These are phyloP conservation scores for Alcedo quadribrachys DNA, from an alignment of 2,797 vertebrate genomes.

Conservation along the genomic window DNA sequence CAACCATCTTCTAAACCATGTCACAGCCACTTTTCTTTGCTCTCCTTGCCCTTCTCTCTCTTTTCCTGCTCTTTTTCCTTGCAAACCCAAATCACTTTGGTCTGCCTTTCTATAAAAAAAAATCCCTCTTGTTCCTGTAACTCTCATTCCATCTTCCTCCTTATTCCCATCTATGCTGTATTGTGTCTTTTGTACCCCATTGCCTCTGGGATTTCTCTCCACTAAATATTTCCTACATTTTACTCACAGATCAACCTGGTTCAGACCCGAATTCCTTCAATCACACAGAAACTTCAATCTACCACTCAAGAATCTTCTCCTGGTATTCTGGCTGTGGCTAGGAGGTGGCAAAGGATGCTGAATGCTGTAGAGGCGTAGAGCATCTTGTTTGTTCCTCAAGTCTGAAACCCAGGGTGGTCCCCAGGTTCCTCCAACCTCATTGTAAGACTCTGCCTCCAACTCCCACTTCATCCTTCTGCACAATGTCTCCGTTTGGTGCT, in stretches of 20 bases:
- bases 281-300: background rate
- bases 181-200: background rate
- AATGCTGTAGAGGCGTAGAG: background rate
- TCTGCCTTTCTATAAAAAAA: background rate
- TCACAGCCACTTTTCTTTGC: background rate
- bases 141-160: background rate
- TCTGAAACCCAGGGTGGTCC: conserved; percentile 10
- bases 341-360: background rate
- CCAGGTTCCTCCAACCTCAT: background rate
- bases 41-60: background rate
- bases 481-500: background rate
- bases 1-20: background rate
- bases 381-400: background rate
- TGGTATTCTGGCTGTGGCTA: background rate
- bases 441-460: background rate
- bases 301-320: background rate
- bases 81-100: background rate
- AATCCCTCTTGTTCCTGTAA: background rate
- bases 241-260: background rate
- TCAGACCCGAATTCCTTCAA: background rate
- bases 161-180: background rate
- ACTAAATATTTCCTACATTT: background rate
- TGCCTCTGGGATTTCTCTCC: background rate
- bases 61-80: background rate
- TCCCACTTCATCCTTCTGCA: background rate